Evolutionary conservation across 2,113 vertebrate genomes (phyloP), one percentile per base, ranked within the genome.

Genomic region (Hyaena hyaena): DNA sequence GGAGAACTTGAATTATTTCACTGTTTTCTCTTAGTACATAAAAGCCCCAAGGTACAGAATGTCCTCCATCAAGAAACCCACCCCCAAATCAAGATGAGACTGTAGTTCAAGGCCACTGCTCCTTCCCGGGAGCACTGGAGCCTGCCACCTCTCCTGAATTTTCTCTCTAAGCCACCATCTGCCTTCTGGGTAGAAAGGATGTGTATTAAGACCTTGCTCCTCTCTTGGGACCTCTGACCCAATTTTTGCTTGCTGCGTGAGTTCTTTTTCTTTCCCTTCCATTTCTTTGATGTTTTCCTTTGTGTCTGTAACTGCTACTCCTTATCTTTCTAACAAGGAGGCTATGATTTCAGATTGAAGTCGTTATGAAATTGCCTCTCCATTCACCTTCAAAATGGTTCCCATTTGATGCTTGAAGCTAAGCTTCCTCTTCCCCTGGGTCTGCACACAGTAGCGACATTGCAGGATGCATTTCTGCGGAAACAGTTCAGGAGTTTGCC

Each of bases 331-430:
- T 77, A 26, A 53, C 9, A 33, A 73, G 69, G 58, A 90, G 45
- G 19, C 45, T 55, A 7, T 35, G 10, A 23, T 53, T 77, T 65
- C 43, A 39, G 71, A 45, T 63, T 15, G 43, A 77, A 88, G 65
- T 53, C 26, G 77, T 85, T 58, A 61, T 17, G 45, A 88, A 88
- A 93, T 17, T 21, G 58, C 83, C 93, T 91, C 65, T 85, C 4
- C 0, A 33, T 45, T 89, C 61, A 33, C 31, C 74, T 71, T 35
- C 61, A 61, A 43, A 58, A 71, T 3, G 43, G 71, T 82, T 80
- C 35, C 58, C 48, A 19, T 92, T 69, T 61, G 55, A 24, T 43
- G 0, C 89, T 31, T 7, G 12, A 79, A 71, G 79, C 10, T 26
- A 31, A 12, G 17, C 26, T 81, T 39, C 68, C 35, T 50, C 82